These are phyloP conservation scores for Napeogenes sylphis DNA, from an alignment of 2,888 invertebrate genomes.

Conservation along the genomic window DNA sequence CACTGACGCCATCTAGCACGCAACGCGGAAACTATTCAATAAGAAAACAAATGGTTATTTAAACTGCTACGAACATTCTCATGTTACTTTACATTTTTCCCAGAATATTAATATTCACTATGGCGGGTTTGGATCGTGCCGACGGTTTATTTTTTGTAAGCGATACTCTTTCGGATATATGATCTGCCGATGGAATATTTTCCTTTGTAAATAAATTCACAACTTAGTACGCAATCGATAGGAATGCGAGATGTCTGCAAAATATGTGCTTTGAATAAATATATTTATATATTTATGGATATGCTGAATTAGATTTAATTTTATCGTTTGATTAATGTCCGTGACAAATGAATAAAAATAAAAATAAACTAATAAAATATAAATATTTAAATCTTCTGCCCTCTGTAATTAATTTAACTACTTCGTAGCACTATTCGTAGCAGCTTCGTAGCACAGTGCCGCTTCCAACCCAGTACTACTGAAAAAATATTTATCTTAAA, in stretches of 20 bases:
- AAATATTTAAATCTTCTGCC: no score
- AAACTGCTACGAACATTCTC: neutral
- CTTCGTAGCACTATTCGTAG: constrained; percentile 49
- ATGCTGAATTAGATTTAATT: no score
- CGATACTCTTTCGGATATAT: constrained; percentile 47
- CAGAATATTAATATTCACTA: constrained; percentile 10
- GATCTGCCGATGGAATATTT: constrained; percentile 55
- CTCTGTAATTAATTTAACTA: constrained; percentile 9
- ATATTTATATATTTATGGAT: constrained; percentile 13
- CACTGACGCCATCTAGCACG: no score
- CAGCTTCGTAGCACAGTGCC: constrained; percentile 48
- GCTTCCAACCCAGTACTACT: neutral
- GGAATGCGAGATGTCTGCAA: constrained; percentile 54
- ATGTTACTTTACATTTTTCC: constrained; percentile 11
- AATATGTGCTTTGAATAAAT: constrained; percentile 29
- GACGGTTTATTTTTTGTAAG: constrained; percentile 41
- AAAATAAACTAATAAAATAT: no score
- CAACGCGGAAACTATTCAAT: neutral
- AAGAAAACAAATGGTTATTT: no score
- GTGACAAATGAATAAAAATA: no score
- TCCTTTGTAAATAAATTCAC: constrained; percentile 57
- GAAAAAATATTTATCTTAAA: no score
- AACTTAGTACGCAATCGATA: constrained; percentile 46
- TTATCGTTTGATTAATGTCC: no score
- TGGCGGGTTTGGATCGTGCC: constrained; percentile 15